Percentiles rank a stretch among this genome's conserved stretches.
Evolutionary conservation across 2,888 invertebrate species (phyloP).

Genomic region (Drymonia ruficornis): DNA sequence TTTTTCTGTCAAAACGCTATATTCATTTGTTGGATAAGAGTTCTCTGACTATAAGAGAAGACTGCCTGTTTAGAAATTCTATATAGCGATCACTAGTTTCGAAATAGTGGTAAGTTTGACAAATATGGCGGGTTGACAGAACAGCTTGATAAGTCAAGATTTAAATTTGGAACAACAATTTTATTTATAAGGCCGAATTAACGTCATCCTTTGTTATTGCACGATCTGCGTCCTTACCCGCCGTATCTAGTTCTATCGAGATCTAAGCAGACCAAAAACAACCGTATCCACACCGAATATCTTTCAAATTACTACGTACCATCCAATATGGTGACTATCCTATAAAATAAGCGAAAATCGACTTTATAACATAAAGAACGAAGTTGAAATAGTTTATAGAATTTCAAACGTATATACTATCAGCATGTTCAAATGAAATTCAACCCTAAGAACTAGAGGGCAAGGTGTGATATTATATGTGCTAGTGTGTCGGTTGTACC

Average conservation of each 20-base stretch:
- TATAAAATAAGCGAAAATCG: slow-evolving; percentile 21
- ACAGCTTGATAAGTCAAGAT: neutral
- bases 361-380: slow-evolving; percentile 16
- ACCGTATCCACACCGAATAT: slow-evolving; percentile 13
- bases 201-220: neutral
- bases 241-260: slow-evolving; percentile 21
- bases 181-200: slow-evolving; percentile 1
- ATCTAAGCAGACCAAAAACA: slow-evolving; percentile 17
- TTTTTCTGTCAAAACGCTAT: no score
- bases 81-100: no score
- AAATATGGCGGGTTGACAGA: no score
- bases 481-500: slow-evolving; percentile 39
- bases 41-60: no score
- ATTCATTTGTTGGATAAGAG: no score
- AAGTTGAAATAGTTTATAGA: slow-evolving; percentile 18
- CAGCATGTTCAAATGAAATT: neutral
- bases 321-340: slow-evolving; percentile 10
- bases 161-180: slow-evolving; percentile 2
- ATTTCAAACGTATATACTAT: slow-evolving; percentile 28
- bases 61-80: no score
- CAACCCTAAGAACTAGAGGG: accelerated
- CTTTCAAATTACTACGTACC: slow-evolving; percentile 20
- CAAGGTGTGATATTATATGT: slow-evolving; percentile 23
- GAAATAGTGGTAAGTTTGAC: no score
- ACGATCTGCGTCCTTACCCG: neutral